These are phyloP conservation scores for Anguilla japonica DNA, from an alignment of 2,113 vertebrate genomes.

Conservation along the genomic window DNA sequence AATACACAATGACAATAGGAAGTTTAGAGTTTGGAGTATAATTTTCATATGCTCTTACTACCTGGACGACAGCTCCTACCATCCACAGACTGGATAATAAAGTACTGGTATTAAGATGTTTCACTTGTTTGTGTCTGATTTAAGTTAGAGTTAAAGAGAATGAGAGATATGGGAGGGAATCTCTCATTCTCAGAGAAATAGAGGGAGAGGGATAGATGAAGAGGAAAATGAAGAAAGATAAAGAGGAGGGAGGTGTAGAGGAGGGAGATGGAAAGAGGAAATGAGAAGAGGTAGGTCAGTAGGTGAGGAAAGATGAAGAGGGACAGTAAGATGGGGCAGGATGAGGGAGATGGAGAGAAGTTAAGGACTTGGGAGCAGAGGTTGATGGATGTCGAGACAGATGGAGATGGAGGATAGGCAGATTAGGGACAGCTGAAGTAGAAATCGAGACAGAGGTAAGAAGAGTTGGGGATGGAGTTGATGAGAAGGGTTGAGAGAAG, in stretches of 20 bases:
- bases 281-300: background rate
- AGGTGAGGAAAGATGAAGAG: background rate
- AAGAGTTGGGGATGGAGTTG: too few species aligned
- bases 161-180: too few species aligned
- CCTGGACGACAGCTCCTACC: background rate
- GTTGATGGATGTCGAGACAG: too few species aligned
- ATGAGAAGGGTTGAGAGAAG: too few species aligned
- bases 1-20: background rate
- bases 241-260: too few species aligned
- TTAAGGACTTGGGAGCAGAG: too few species aligned
- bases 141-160: background rate
- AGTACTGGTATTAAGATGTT: background rate
- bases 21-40: background rate
- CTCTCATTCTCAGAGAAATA: too few species aligned
- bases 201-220: too few species aligned
- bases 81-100: constrained; percentile 8
- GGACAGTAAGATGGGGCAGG: background rate
- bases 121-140: background rate
- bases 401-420: too few species aligned
- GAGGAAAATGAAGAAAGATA: too few species aligned
- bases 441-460: too few species aligned
- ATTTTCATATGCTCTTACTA: background rate
- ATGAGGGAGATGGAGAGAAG: background rate
- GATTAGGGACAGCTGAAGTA: too few species aligned
- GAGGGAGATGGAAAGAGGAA: background rate